These are phyloP conservation scores for Aphidoletes aphidimyza DNA, from an alignment of 2,888 invertebrate genomes.

Conservation along the genomic window DNA sequence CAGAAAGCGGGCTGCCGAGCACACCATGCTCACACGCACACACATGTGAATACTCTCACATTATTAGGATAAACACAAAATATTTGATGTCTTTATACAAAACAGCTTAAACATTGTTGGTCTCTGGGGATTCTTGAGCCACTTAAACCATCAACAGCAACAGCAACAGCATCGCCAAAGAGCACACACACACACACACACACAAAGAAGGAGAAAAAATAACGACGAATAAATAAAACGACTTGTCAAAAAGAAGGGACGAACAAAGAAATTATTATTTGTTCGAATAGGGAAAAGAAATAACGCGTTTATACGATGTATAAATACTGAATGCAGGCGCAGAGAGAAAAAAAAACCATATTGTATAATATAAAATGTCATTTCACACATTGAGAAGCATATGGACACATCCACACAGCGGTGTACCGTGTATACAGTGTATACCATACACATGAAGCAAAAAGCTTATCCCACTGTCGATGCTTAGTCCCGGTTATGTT, in stretches of 20 bases:
- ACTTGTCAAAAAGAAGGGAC: constrained; percentile 48
- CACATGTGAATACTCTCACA: too few relatives aligned
- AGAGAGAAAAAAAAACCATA: not conserved
- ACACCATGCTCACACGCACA: too few relatives aligned
- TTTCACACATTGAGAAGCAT: too few relatives aligned
- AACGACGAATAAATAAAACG: constrained; percentile 43
- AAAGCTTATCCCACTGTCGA: constrained; percentile 29
- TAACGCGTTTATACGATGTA: constrained; percentile 19
- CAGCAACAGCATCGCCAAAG: not conserved
- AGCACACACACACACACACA: not conserved
- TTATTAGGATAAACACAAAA: constrained; percentile 52
- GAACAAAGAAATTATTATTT: constrained; percentile 51
- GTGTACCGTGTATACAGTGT: not conserved
- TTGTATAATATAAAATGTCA: constrained; percentile 32
- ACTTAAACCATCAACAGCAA: constrained; percentile 54
- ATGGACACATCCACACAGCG: not conserved
- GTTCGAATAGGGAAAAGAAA: constrained; percentile 9
- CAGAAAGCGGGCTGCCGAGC: too few relatives aligned
- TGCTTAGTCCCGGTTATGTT: constrained; percentile 24
- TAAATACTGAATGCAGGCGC: constrained; percentile 28
- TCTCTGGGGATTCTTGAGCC: constrained; percentile 55
- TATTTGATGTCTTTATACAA: constrained; percentile 55
- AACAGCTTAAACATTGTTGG: constrained; percentile 53
- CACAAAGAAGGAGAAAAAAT: not conserved
- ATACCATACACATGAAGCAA: too few relatives aligned